Percentiles rank a stretch among this genome's conserved stretches.
Evolutionary conservation across 2,113 vertebrate genomes (phyloP).

Genomic region (Dipodomys ordii): DNA sequence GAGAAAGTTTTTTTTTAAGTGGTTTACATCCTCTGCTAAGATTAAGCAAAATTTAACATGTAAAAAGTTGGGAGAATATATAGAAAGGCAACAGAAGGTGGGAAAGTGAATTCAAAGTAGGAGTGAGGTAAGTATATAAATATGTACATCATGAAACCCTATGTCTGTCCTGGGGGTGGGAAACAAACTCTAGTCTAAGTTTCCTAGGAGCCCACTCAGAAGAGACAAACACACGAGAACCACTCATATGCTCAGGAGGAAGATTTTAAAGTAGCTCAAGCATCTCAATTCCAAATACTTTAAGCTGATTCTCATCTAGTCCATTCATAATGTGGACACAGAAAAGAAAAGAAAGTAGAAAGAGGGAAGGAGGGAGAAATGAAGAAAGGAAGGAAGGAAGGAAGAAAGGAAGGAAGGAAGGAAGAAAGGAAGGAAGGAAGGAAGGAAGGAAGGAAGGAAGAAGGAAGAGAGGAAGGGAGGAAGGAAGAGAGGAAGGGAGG

Average conservation of each 20-base stretch:
- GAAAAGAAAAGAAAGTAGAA: not conserved
- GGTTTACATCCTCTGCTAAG: not conserved
- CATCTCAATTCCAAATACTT: not conserved
- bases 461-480: too few relatives aligned
- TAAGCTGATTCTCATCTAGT: not conserved
- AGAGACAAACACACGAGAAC: not conserved
- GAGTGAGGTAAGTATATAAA: not conserved
- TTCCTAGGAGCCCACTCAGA: not conserved
- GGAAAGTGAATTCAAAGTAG: constrained; percentile 29
- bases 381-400: not conserved
- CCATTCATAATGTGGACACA: not conserved
- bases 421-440: not conserved
- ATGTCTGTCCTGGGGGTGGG: not conserved
- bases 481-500: rapidly evolving
- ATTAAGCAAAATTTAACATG: constrained; percentile 3
- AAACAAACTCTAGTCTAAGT: not conserved
- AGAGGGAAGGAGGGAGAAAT: too few relatives aligned
- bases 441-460: not conserved
- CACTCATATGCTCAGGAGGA: not conserved
- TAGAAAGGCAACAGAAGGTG: constrained; percentile 3
- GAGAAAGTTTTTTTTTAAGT: constrained; percentile 40
- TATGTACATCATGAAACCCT: not conserved
- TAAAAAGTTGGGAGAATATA: not conserved
- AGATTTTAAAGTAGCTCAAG: constrained; percentile 7
- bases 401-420: rapidly evolving